These are phyloP conservation scores for Struthidea cinerea DNA, from an alignment of 2,113 vertebrate genomes.

Conservation along the genomic window DNA sequence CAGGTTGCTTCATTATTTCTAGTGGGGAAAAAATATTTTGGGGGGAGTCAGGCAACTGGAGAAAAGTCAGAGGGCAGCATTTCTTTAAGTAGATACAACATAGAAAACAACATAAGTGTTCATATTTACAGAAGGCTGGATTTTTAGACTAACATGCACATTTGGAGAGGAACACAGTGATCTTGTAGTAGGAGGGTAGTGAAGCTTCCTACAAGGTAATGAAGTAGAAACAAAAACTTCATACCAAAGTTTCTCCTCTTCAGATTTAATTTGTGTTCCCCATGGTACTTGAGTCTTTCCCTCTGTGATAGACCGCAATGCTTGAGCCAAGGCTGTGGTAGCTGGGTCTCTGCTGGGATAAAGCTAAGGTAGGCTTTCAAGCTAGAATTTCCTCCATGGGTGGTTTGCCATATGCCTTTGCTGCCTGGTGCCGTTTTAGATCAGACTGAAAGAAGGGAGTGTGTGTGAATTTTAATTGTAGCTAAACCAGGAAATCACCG, in stretches of 20 bases:
- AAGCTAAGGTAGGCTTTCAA: neutral
- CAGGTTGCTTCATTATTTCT: slow-evolving; percentile 26
- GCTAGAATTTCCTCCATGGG: neutral
- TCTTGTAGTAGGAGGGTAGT: neutral
- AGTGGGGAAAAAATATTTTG: neutral
- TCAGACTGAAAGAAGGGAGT: neutral
- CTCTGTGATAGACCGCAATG: neutral
- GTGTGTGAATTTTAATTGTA: neutral
- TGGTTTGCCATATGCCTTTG: neutral
- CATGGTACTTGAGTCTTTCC: neutral
- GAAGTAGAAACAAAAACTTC: neutral
- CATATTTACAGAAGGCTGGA: neutral
- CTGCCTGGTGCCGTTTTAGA: neutral
- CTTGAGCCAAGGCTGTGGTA: neutral
- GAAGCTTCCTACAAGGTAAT: neutral
- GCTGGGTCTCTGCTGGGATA: neutral
- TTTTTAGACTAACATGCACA: neutral
- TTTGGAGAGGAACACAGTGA: neutral
- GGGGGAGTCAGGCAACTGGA: neutral
- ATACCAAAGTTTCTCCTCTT: neutral
- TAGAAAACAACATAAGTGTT: neutral
- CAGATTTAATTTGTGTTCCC: neutral
- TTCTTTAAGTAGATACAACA: neutral
- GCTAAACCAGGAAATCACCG: neutral
- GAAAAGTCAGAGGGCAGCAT: neutral